Percentiles rank a stretch among this genome's conserved stretches.
Conservation (phyloP, 2,888 invertebrate genomes). For the Ochlodes sylvanus region DNA sequence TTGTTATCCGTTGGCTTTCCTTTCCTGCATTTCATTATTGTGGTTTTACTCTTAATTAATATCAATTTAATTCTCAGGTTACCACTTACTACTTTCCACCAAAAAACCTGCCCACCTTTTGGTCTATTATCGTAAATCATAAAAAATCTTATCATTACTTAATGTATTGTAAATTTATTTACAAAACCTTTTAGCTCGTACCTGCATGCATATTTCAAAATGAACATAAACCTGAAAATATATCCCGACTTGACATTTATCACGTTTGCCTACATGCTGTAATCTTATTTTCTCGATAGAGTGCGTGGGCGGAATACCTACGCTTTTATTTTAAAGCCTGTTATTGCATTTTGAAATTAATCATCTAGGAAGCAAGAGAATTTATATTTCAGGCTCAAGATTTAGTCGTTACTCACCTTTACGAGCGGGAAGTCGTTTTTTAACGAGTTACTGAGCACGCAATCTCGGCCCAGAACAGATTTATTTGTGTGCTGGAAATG, state of each 20-base stretch:
- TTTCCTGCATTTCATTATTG: too few species aligned
- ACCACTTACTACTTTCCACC: too few species aligned
- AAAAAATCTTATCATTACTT: not conserved
- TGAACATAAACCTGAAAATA: slow-evolving; percentile 1
- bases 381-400: slow-evolving; percentile 40
- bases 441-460: slow-evolving; percentile 73
- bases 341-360: slow-evolving; percentile 9
- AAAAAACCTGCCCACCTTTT: too few species aligned
- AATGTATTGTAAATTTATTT: not conserved
- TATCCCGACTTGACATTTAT: slow-evolving; percentile 1
- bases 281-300: not conserved
- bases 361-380: not conserved
- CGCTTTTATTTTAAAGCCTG: slow-evolving; percentile 40
- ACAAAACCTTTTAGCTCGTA: not conserved
- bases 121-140: too few species aligned
- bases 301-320: slow-evolving; percentile 34
- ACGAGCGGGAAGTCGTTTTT: slow-evolving; percentile 71
- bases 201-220: not conserved
- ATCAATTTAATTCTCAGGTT: too few species aligned
- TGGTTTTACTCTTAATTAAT: too few species aligned
- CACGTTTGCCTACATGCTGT: not conserved
- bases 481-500: slow-evolving; percentile 52
- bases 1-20: too few species aligned
- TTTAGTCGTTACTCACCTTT: slow-evolving; percentile 69
- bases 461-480: slow-evolving; percentile 61